These are phyloP conservation scores for Pediacus dermestoides DNA, from an alignment of 2,888 invertebrate genomes.

Conservation along the genomic window DNA sequence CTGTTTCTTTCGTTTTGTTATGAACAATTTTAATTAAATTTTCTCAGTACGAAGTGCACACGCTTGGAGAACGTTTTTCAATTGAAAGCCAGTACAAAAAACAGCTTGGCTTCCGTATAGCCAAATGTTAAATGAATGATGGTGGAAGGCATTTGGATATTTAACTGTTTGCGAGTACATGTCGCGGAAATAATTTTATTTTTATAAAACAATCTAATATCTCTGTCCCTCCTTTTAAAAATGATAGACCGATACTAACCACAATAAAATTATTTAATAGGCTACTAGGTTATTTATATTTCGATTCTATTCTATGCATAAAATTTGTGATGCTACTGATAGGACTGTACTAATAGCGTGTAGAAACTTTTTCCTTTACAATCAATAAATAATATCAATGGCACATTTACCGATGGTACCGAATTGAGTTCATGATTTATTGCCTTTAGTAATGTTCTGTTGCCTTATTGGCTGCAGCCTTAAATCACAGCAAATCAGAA, in stretches of 20 bases:
- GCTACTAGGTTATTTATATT: no score
- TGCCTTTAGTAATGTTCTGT: slow-evolving; percentile 4
- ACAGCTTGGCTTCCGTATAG: background rate
- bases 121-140: background rate
- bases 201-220: no score
- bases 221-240: no score
- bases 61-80: slow-evolving; percentile 1
- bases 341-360: no score
- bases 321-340: no score
- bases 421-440: slow-evolving; percentile 5
- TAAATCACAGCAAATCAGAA: slow-evolving; percentile 29
- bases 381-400: no score
- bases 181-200: no score
- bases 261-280: no score
- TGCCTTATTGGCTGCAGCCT: slow-evolving; percentile 17
- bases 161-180: no score
- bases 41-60: no score
- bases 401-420: background rate
- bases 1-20: background rate
- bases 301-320: no score
- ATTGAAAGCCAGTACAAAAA: background rate
- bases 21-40: slow-evolving; percentile 1
- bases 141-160: background rate
- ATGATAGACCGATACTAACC: background rate
- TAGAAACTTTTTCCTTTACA: no score